Base-by-base conservation (phyloP, 2,113 vertebrate genomes). In the Panthera uncia region DNA sequence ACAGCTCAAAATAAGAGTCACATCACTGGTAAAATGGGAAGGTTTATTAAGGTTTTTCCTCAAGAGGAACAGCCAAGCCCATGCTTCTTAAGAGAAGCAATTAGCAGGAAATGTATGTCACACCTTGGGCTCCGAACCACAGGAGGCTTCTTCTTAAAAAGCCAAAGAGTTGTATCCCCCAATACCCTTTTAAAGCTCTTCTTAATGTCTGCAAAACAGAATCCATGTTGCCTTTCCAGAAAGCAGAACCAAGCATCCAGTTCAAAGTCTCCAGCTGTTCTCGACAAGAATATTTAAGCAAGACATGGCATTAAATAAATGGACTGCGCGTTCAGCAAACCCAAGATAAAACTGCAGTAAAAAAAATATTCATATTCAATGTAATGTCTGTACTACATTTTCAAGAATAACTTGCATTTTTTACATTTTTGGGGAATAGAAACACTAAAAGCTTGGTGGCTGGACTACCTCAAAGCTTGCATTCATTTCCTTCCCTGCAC, bases 1-100 rank as follows among this genome's bases (percentile, higher is more conserved):
- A 80, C 7, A 84, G 85, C 69, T 97, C 27, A 82, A 96, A 97
- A 86, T 52, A 97, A 96, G 80, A 97, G 88, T 74, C 97, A 95
- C 33, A 93, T 79, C 48, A 91, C 71, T 92, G 88, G 84, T 96
- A 83, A 91, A 97, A 92, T 38, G 91, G 76, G 52, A 96, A 98
- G 91, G 82, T 98, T 98, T 98, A 98, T 97, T 98, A 94, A 91
- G 82, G 21, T 71, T 96, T 97, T 94, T 95, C 94, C 73, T 95
- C 73, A 79, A 90, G 57, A 92, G 92, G 69, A 96, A 96, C 92
- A 98, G 96, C 89, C 79, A 97, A 63, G 80, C 73, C 81, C 78
- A 69, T 69, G 81, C 84, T 97, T 96, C 94, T 80, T 95, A 78
- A 89, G 85, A 96, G 90, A 97, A 97, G 97, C 96, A 95, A 94